Evolutionary conservation across 2,113 vertebrate genomes (phyloP).

Genomic region (Psilopsiagon aymara): DNA sequence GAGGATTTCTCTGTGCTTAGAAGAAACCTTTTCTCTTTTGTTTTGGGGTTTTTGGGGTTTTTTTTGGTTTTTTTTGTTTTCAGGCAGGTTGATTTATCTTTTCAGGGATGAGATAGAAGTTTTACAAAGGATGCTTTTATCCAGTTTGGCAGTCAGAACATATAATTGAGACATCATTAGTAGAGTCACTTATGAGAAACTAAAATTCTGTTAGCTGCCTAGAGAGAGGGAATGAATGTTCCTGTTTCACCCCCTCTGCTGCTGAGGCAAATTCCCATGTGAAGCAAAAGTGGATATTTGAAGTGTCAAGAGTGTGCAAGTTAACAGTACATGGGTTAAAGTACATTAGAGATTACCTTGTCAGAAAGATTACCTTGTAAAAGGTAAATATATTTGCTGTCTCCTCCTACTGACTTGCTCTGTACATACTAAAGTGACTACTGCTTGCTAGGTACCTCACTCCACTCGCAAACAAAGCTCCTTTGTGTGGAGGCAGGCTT

Average conservation of each 20-base stretch:
- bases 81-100: conserved; percentile 25
- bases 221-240: background rate
- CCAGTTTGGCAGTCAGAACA: conserved; percentile 44
- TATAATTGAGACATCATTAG: conserved; percentile 32
- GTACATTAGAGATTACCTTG: conserved; percentile 17
- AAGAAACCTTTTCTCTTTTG: background rate
- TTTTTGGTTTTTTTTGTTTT: background rate
- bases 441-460: background rate
- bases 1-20: background rate
- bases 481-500: background rate
- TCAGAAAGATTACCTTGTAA: conserved; percentile 14
- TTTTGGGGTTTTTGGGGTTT: too few species aligned
- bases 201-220: background rate
- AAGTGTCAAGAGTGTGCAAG: conserved; percentile 8
- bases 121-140: conserved; percentile 14
- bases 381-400: background rate
- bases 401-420: background rate
- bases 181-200: background rate
- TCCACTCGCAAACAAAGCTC: fast-evolving
- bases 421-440: background rate
- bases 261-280: background rate
- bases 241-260: background rate
- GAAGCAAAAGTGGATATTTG: conserved; percentile 27
- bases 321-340: background rate
- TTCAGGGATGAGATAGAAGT: conserved; percentile 5